Evolutionary conservation across 2,888 invertebrate species (phyloP).

Genomic region (Scaptomyza caliginosa): DNA sequence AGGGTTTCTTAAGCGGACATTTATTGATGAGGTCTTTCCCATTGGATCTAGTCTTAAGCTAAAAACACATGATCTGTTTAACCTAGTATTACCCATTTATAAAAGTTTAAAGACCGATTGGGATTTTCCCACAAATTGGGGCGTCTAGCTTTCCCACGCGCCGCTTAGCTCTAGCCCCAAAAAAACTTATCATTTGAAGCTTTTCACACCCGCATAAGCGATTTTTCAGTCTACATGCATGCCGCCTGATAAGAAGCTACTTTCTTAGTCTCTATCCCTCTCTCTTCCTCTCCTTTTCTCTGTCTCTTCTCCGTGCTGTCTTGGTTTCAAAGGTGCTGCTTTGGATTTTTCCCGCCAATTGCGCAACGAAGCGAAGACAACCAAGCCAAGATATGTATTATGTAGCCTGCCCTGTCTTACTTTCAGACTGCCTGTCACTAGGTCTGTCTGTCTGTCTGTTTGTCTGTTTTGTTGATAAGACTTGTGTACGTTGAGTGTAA

Average conservation of each 20-base stretch:
- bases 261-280: neutral
- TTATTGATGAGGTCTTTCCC: too few species aligned
- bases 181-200: conserved; percentile 56
- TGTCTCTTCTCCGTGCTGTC: neutral
- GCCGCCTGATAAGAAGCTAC: conserved; percentile 32
- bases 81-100: too few species aligned
- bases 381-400: conserved; percentile 54
- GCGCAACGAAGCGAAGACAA: conserved; percentile 72
- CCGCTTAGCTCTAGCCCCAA: conserved; percentile 11
- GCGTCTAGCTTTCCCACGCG: conserved; percentile 47
- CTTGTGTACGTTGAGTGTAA: conserved; percentile 33
- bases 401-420: neutral
- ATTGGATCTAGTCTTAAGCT: neutral
- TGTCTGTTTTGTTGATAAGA: conserved; percentile 26
- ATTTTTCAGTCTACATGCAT: conserved; percentile 6
- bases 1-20: too few species aligned
- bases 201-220: conserved; percentile 59
- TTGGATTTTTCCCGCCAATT: conserved; percentile 72
- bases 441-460: neutral
- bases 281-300: neutral
- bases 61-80: too few species aligned
- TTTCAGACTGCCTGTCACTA: neutral
- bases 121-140: conserved; percentile 38
- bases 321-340: conserved; percentile 13
- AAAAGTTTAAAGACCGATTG: too few species aligned